These are phyloP conservation scores for Pseudococcus viburni DNA, from an alignment of 2,888 invertebrate genomes.

Conservation along the genomic window DNA sequence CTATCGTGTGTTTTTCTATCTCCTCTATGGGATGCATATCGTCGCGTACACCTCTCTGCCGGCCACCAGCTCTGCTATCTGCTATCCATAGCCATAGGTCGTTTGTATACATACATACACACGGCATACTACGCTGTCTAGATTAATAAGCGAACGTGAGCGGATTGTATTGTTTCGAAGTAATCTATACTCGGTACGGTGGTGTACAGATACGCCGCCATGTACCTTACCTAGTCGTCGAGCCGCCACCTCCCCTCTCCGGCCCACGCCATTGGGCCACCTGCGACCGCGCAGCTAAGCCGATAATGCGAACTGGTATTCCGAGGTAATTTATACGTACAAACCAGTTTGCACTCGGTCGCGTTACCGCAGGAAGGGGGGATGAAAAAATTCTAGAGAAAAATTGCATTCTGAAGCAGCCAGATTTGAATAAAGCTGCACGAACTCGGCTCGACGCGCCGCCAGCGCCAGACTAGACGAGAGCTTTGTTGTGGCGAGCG, in stretches of 20 bases:
- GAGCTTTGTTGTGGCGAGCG: no score
- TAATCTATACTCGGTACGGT: not conserved
- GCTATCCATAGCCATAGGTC: not conserved
- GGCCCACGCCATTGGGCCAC: not conserved
- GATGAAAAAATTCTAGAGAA: not conserved
- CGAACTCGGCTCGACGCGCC: no score
- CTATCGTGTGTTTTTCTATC: not conserved
- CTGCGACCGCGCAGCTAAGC: constrained; percentile 15
- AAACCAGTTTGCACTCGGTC: not conserved
- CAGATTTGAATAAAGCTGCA: not conserved
- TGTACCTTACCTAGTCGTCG: not conserved
- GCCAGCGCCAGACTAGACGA: no score
- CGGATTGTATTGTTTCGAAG: constrained; percentile 24
- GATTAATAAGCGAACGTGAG: constrained; percentile 12
- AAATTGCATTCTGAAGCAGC: not conserved
- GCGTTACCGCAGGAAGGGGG: no score
- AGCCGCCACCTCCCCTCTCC: not conserved
- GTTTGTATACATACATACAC: not conserved
- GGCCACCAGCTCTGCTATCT: not conserved
- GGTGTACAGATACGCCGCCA: not conserved
- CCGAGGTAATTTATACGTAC: not conserved
- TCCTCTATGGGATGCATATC: not conserved
- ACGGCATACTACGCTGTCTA: not conserved
- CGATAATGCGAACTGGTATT: constrained; percentile 21
- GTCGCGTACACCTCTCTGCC: not conserved